Evolutionary conservation across 2,113 vertebrate species (phyloP).

Genomic region (Myodes glareolus): DNA sequence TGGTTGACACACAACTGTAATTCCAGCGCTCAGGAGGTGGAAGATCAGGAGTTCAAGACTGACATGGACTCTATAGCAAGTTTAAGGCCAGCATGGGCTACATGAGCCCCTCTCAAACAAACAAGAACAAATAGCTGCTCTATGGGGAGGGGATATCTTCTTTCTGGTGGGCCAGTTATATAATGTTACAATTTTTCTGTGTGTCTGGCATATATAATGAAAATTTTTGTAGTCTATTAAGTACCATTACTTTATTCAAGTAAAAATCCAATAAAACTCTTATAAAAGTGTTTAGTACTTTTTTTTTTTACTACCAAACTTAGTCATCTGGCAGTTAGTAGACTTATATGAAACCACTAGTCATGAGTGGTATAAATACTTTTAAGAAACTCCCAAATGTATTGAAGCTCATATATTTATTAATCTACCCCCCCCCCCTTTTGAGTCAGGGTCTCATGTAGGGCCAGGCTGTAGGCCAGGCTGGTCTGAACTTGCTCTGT

Average conservation of each 20-base stretch:
- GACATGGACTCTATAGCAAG: neutral
- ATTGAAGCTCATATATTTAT: neutral
- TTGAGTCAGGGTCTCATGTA: neutral
- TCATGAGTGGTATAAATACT: neutral
- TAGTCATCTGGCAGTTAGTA: neutral
- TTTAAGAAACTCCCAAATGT: neutral
- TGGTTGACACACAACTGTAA: neutral
- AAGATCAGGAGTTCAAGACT: neutral
- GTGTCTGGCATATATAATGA: neutral
- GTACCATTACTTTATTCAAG: neutral
- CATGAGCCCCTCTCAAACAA: too few species aligned
- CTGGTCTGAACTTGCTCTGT: neutral
- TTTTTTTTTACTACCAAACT: neutral
- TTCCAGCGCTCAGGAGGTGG: neutral
- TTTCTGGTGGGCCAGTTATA: neutral
- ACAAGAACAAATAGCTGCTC: neutral
- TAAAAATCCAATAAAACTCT: neutral
- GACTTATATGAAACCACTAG: neutral
- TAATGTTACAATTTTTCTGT: neutral
- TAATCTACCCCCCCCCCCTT: neutral
- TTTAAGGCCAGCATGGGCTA: neutral
- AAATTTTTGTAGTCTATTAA: neutral
- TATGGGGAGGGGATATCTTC: neutral
- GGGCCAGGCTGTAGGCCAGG: neutral
- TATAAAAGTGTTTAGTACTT: neutral